Conservation (phyloP, 2,113 vertebrate genomes). For the Scatophagus argus region DNA sequence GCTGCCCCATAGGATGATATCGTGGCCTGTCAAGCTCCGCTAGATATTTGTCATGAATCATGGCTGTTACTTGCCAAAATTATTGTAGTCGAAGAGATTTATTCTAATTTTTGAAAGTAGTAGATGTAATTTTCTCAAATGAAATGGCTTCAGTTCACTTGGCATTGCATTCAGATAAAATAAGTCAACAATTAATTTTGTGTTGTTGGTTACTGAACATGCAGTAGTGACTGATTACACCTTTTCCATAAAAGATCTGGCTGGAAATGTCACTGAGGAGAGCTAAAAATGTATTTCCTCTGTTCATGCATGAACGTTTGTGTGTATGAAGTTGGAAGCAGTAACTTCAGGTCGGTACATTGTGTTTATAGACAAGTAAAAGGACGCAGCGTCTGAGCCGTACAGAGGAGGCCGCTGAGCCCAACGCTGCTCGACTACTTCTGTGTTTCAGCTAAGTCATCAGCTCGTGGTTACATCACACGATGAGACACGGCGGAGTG, state of each 20-base stretch:
- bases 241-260: neutral
- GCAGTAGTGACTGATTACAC: neutral
- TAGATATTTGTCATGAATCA: slow-evolving; percentile 54
- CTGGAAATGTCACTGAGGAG: neutral
- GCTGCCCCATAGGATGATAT: slow-evolving; percentile 28
- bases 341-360: neutral
- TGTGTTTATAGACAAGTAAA: neutral
- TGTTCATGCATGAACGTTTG: neutral
- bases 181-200: neutral
- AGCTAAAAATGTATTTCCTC: neutral
- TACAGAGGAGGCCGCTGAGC: slow-evolving; percentile 1
- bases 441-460: slow-evolving; percentile 32
- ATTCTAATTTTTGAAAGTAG: neutral
- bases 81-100: neutral
- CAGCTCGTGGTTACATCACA: slow-evolving; percentile 41
- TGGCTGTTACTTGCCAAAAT: slow-evolving; percentile 14
- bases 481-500: slow-evolving; percentile 10
- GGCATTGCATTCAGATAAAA: neutral
- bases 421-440: slow-evolving; percentile 12
- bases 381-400: neutral
- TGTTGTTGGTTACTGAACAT: neutral
- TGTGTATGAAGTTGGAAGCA: neutral
- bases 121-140: neutral
- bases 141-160: neutral
- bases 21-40: slow-evolving; percentile 24